Evolutionary conservation across 1,140 invertebrate genomes (phyloP), one percentile per base, ranked within the genome.

Genomic region (Lamellibrachia luymesi): DNA sequence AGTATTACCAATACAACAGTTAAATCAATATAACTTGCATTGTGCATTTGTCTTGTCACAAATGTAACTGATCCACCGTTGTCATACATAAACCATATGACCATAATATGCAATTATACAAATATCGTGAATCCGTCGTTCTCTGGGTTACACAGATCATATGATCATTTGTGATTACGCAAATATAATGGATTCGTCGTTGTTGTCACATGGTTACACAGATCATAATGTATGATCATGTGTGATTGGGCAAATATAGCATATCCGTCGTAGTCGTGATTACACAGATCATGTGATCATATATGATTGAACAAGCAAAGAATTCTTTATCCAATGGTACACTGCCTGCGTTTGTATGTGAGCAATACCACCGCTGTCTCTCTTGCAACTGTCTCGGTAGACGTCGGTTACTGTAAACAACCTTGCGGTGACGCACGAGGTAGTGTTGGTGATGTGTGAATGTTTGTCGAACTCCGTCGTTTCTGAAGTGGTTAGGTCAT

Each of bases 21-120:
- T 80, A 80, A 80, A 80, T 80, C 64, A 80, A 80, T 80, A 80
- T 80, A 80, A 80, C 64, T 17, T 80, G 64, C 64, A 80, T 80
- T 80, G 13, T 17, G 64, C 0, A 80, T 80, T 80, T 80, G 17
- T 22, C 64, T 22, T 56, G 52, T 38, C 38, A 38, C 38, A 38
- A 38, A 56, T 56, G 64, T 80, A 2, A 22, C 25, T 80, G 8
- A 13, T 38, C 38, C 38, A 38, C 38, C 38, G 38, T 38, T 38
- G 38, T 38, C 38, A 38, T 38, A 38, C 38, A 38, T 38, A 38
- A 38, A 38, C 38, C 38, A 38, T 38, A 38, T 38, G 38, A 38
- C 1, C 38, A 38, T 38, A 38, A 38, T 38, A 38, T 38, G 38
- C 38, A 38, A 38, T 80, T 80, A 80, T 80, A 80, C 64, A 22